Evolutionary conservation across 2,888 invertebrate species (phyloP), one percentile per base, ranked within the genome.

Genomic region (Parasteatoda lunata): DNA sequence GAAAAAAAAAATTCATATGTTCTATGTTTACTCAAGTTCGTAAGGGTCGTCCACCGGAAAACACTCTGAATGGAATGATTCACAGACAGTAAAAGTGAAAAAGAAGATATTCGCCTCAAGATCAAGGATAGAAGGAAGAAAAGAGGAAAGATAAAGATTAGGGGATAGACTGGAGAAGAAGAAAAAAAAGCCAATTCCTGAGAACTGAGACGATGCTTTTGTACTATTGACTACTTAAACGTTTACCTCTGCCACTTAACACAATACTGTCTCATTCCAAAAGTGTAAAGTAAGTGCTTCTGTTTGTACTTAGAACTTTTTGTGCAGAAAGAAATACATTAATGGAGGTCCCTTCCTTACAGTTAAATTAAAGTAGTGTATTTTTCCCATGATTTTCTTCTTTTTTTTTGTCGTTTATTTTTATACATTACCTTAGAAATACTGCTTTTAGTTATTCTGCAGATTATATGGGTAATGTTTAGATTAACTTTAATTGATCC

Each of bases 201-300:
- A 78, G 84, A 84, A 84, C 78, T 84, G 68, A 78, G 84, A 73
- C 84, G 69, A 13, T 54, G 70, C 72, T 72, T 66, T 80, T 80
- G 72, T 80, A 69, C 54, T 49, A 52, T 30, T 51, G 52, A 81
- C 73, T 81, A 73, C 68, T 73, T 73, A 54, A 69, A 69, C 48
- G 79, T 75, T 81, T 75, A 52, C 68, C 47, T 51, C 30, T 54
- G 75, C 47, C 47, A 48, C 73, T 81, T 81, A 75, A 59, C 59
- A n/a, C 59, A 9, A 4, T 59, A 9, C 59, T 59, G n/a, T 59
- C 7, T 59, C 49, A 30, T 76, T 64, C 51, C n/a, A 4, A 59
- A 52, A 30, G 52, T 49, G 11, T 51, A n/a, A 13, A 79, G 64
- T 49, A 79, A 64, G 64, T 79, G 79, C 70, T 65, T 49, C 65